A percentile compares a stretch with the other conserved stretches of the same genome.
Evolutionary conservation across 2,113 vertebrate species (phyloP).

Genomic region (Pachyramphus minor): DNA sequence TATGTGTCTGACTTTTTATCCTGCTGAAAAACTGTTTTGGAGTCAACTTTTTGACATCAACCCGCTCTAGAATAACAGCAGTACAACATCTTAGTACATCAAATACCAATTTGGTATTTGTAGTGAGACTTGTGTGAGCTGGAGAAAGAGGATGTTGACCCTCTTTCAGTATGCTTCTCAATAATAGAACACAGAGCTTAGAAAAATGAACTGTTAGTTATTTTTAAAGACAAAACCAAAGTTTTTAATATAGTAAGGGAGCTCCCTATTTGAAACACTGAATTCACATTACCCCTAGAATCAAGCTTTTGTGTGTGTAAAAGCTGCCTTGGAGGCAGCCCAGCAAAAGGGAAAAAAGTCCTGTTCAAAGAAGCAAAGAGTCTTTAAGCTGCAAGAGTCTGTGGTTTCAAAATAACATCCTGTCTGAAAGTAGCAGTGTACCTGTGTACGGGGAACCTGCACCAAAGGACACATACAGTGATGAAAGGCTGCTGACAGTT

Average conservation of each 20-base stretch:
- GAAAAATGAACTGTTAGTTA: background rate
- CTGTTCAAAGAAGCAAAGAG: background rate
- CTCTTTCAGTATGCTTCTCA: background rate
- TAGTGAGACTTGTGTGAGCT: background rate
- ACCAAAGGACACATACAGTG: background rate
- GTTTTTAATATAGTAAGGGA: background rate
- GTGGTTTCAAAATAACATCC: background rate
- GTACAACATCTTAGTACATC: background rate
- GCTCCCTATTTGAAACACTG: background rate
- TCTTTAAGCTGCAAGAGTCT: background rate
- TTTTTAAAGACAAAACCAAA: background rate
- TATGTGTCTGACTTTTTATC: background rate
- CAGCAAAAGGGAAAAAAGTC: background rate
- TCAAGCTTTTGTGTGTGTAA: background rate
- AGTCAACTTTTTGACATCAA: background rate
- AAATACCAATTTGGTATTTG: background rate
- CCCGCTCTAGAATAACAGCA: background rate
- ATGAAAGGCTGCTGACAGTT: background rate
- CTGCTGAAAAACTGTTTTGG: background rate
- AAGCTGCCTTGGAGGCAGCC: background rate
- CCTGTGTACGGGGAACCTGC: background rate
- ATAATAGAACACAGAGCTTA: background rate
- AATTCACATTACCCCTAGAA: background rate
- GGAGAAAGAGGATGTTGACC: background rate
- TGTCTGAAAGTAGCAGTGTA: background rate